Conservation (phyloP, 1,140 invertebrate genomes). For the Araneus ventricosus region DNA sequence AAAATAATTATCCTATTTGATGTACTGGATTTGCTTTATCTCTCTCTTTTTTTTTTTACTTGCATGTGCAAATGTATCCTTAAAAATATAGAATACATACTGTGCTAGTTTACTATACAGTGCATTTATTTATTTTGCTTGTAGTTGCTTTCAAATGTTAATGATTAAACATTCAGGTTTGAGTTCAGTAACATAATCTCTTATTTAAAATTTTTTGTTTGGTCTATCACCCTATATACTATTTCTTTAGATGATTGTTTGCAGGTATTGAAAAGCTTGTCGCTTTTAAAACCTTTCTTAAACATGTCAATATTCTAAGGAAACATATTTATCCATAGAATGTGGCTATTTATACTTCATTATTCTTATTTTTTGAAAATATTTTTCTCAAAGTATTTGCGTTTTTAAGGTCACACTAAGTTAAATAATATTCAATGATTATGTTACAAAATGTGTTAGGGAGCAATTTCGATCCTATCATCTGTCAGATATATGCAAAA, state of each 20-base stretch:
- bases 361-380: neutral
- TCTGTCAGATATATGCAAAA: too few relatives aligned
- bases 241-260: neutral
- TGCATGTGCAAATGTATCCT: slow-evolving; percentile 16
- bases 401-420: slow-evolving; percentile 18
- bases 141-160: neutral
- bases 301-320: neutral
- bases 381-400: neutral
- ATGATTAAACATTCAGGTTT: neutral
- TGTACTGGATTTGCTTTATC: neutral
- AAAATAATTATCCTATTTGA: neutral
- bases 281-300: neutral
- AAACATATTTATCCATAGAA: neutral
- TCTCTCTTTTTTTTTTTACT: too few relatives aligned
- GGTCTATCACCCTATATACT: neutral
- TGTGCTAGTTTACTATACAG: neutral
- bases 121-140: slow-evolving; percentile 35
- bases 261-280: neutral
- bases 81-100: neutral
- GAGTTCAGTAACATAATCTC: neutral
- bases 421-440: neutral
- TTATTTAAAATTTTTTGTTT: neutral
- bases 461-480: too few relatives aligned
- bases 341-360: neutral
- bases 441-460: too few relatives aligned